Evolutionary conservation across 2,113 vertebrate species (phyloP).

Genomic region (Callocephalon fimbriatum): DNA sequence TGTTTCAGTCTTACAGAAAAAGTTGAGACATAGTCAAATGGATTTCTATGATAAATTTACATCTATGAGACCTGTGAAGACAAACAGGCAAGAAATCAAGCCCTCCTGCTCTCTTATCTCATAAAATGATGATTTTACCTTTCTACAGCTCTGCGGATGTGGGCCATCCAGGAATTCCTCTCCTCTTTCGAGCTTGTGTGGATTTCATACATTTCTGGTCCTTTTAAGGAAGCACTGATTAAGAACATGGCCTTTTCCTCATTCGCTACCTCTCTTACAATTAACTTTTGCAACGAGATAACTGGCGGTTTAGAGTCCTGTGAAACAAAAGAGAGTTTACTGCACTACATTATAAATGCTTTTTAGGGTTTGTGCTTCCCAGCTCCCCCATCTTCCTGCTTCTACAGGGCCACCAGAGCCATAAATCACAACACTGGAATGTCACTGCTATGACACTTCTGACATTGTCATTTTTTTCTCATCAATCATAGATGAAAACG

Average conservation of each 20-base stretch:
- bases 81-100: not conserved
- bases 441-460: not conserved
- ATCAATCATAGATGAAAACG: not conserved
- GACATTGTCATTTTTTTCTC: not conserved
- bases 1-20: not conserved
- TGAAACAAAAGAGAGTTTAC: not conserved
- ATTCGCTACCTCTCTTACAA: slow-evolving; percentile 95
- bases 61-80: not conserved
- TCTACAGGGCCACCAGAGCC: not conserved
- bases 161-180: slow-evolving; percentile 90
- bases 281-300: slow-evolving; percentile 93
- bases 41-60: not conserved
- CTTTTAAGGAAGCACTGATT: slow-evolving; percentile 91
- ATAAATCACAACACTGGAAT: not conserved
- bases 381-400: not conserved
- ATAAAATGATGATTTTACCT: slow-evolving; percentile 76
- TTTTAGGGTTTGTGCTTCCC: not conserved
- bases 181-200: slow-evolving; percentile 93
- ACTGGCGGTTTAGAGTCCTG: slow-evolving; percentile 95
- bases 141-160: slow-evolving; percentile 91
- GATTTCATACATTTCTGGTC: slow-evolving; percentile 98
- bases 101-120: not conserved
- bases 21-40: not conserved
- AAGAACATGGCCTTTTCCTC: slow-evolving; percentile 98
- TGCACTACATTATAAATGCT: not conserved